These are phyloP conservation scores for Acyrthosiphon pisum DNA, from an alignment of 1,140 invertebrate species.

Conservation along the genomic window DNA sequence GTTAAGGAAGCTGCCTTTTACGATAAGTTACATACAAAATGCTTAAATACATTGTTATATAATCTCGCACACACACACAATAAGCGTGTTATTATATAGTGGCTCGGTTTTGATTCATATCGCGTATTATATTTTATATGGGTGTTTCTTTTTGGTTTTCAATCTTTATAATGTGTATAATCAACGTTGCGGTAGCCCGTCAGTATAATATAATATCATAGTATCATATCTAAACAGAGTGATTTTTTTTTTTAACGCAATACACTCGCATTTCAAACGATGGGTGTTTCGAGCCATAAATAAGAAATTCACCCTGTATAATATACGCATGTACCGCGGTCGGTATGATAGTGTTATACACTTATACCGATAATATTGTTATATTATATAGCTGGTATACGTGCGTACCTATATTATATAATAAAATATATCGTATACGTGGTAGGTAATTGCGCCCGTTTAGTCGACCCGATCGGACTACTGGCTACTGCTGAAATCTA, in stretches of 20 bases:
- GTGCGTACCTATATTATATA: not conserved
- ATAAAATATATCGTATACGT: not conserved
- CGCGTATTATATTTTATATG: not conserved
- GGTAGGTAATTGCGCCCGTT: not conserved
- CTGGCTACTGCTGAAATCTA: not conserved
- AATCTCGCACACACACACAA: not conserved
- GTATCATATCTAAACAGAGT: too few species aligned
- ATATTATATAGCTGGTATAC: not conserved
- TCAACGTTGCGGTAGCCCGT: not conserved
- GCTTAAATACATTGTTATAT: not conserved
- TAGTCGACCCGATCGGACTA: not conserved
- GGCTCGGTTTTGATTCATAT: not conserved
- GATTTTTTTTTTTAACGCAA: not conserved
- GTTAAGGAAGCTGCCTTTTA: not conserved
- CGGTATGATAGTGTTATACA: not conserved
- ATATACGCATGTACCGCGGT: not conserved
- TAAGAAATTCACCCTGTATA: not conserved
- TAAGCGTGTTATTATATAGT: too few species aligned
- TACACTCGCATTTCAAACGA: not conserved
- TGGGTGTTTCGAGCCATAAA: not conserved
- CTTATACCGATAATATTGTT: not conserved
- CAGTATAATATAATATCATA: too few species aligned
- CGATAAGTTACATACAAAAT: not conserved
- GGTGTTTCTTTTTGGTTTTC: not conserved
- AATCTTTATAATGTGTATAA: not conserved